Evolutionary conservation across 2,888 invertebrate genomes (phyloP).

Genomic region (Brenthis ino): DNA sequence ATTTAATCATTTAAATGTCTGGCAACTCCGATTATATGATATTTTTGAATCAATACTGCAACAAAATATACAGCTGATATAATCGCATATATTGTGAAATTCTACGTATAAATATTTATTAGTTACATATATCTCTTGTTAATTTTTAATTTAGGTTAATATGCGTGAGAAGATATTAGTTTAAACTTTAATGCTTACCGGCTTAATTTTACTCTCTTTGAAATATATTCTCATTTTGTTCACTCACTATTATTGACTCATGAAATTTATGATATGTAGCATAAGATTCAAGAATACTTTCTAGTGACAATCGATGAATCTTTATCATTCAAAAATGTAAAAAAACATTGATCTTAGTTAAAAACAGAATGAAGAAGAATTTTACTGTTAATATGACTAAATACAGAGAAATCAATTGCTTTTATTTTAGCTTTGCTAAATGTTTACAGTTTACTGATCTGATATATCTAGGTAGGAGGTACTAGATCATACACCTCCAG

Average conservation of each 20-base stretch:
- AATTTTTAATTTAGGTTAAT: neutral
- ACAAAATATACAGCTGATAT: too few relatives aligned
- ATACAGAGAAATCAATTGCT: too few relatives aligned
- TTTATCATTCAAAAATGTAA: neutral
- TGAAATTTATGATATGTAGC: constrained; percentile 66
- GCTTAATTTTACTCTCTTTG: constrained; percentile 69
- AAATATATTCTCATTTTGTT: constrained; percentile 74
- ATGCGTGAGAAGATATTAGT: neutral
- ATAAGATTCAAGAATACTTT: constrained; percentile 66
- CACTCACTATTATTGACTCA: constrained; percentile 52
- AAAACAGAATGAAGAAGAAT: neutral
- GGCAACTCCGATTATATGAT: too few relatives aligned
- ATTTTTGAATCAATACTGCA: too few relatives aligned
- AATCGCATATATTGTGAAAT: too few relatives aligned
- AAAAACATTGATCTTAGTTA: neutral
- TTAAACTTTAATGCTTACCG: constrained; percentile 58
- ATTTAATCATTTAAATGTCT: too few relatives aligned
- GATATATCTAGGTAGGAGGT: too few relatives aligned
- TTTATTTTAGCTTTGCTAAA: too few relatives aligned
- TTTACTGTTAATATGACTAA: too few relatives aligned
- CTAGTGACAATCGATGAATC: constrained; percentile 15
- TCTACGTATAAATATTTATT: too few relatives aligned
- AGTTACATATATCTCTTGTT: neutral
- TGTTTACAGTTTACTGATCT: too few relatives aligned
- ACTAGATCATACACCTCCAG: too few relatives aligned